These are phyloP conservation scores for Dorcus parallelipipedus DNA, from an alignment of 2,888 invertebrate species.

Conservation along the genomic window DNA sequence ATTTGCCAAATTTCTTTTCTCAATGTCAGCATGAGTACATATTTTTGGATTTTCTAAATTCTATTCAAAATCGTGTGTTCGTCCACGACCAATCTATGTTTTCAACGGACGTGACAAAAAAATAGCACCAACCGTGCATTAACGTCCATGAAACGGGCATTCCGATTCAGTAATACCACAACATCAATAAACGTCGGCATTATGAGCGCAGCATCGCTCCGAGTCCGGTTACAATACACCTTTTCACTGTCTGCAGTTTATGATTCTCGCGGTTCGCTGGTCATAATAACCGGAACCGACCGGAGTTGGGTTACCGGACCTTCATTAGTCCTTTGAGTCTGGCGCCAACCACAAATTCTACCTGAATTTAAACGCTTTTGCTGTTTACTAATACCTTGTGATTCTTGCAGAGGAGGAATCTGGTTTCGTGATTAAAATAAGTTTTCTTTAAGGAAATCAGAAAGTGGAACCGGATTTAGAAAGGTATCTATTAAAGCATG, in stretches of 20 bases:
- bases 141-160: neutral
- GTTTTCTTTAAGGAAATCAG: too few species aligned
- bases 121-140: neutral
- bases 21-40: too few species aligned
- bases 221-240: constrained; percentile 35
- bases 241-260: constrained; percentile 40
- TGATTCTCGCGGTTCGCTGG: constrained; percentile 37
- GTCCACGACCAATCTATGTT: neutral
- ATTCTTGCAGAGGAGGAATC: too few species aligned
- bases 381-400: too few species aligned
- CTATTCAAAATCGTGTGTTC: too few species aligned
- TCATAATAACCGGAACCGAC: constrained; percentile 43
- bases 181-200: constrained; percentile 29
- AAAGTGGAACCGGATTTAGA: too few species aligned
- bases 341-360: constrained; percentile 34
- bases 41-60: too few species aligned
- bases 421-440: too few species aligned
- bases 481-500: too few species aligned
- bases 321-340: constrained; percentile 37
- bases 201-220: constrained; percentile 38
- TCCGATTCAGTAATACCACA: constrained; percentile 6
- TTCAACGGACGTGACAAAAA: neutral
- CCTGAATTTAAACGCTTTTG: constrained; percentile 6
- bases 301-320: constrained; percentile 35
- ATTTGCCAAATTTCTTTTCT: too few species aligned